These are phyloP conservation scores for Timema cristinae DNA, from an alignment of 2,888 invertebrate species.

Conservation along the genomic window DNA sequence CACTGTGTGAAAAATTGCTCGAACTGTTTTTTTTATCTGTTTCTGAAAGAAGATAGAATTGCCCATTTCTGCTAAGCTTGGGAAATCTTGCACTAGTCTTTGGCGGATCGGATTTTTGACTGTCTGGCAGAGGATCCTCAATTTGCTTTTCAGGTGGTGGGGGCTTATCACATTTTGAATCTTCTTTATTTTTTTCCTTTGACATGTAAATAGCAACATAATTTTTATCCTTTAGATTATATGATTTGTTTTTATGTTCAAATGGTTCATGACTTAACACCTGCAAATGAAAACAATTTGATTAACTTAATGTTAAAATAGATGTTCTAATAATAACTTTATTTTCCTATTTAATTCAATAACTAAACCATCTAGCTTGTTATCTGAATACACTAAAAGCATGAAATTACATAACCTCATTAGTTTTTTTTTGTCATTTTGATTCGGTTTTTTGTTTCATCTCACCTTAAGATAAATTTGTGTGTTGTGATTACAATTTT, in stretches of 20 bases:
- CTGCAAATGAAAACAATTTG: constrained; percentile 15
- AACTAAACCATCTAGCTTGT: not conserved
- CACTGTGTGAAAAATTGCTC: not conserved
- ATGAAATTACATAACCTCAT: not conserved
- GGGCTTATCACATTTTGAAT: not conserved
- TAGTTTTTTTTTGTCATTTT: not conserved
- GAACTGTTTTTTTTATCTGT: no score
- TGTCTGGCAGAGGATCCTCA: constrained; percentile 14
- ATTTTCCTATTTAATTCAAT: no score
- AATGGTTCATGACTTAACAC: constrained; percentile 16
- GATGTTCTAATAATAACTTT: not conserved
- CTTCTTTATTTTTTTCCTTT: constrained; percentile 13
- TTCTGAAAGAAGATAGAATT: not conserved
- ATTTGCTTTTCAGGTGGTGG: constrained; percentile 12
- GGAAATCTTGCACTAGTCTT: constrained; percentile 12
- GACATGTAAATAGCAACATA: constrained; percentile 20
- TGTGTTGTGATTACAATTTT: constrained; percentile 20
- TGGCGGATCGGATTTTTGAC: constrained; percentile 15
- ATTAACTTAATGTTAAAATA: not conserved
- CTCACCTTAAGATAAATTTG: constrained; percentile 25
- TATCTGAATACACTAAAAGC: not conserved
- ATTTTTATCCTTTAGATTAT: constrained; percentile 17
- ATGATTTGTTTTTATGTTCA: constrained; percentile 13
- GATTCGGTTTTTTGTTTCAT: not conserved
- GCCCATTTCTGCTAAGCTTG: constrained; percentile 9